Percentiles rank a stretch among this genome's conserved stretches.
Conservation (phyloP, 2,888 invertebrate genomes). For the Pseudanteris insignis region DNA sequence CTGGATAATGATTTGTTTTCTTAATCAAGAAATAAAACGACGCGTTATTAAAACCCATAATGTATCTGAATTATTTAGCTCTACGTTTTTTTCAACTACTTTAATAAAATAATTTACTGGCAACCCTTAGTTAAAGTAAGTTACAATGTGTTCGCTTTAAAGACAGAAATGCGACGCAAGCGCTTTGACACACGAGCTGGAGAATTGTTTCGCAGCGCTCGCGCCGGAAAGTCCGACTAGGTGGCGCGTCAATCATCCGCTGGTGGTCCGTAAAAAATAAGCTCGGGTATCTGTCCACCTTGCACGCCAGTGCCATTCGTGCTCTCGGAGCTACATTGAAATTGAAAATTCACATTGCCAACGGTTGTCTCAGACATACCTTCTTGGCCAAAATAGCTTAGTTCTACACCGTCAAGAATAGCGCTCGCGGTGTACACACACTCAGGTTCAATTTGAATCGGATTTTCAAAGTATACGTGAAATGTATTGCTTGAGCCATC, state of each 20-base stretch:
- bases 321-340: slow-evolving; percentile 96
- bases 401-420: slow-evolving; percentile 89
- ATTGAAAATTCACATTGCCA: slow-evolving; percentile 94
- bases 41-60: no score
- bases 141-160: slow-evolving; percentile 15
- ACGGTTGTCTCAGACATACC: slow-evolving; percentile 94
- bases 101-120: slow-evolving; percentile 1
- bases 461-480: slow-evolving; percentile 85
- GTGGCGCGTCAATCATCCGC: slow-evolving; percentile 65
- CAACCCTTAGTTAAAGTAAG: slow-evolving; percentile 11
- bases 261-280: slow-evolving; percentile 92
- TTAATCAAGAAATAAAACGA: no score
- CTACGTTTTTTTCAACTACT: no score
- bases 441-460: slow-evolving; percentile 91
- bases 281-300: slow-evolving; percentile 96
- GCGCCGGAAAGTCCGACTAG: slow-evolving; percentile 50
- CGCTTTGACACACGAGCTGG: slow-evolving; percentile 22
- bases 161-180: slow-evolving; percentile 6
- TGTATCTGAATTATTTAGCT: no score
- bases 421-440: slow-evolving; percentile 96
- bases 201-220: slow-evolving; percentile 36
- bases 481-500: slow-evolving; percentile 97
- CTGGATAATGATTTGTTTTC: no score
- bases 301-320: slow-evolving; percentile 98
- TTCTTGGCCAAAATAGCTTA: slow-evolving; percentile 97